These are phyloP conservation scores for Tipula vernalis DNA, from an alignment of 2,888 invertebrate genomes.

Conservation along the genomic window DNA sequence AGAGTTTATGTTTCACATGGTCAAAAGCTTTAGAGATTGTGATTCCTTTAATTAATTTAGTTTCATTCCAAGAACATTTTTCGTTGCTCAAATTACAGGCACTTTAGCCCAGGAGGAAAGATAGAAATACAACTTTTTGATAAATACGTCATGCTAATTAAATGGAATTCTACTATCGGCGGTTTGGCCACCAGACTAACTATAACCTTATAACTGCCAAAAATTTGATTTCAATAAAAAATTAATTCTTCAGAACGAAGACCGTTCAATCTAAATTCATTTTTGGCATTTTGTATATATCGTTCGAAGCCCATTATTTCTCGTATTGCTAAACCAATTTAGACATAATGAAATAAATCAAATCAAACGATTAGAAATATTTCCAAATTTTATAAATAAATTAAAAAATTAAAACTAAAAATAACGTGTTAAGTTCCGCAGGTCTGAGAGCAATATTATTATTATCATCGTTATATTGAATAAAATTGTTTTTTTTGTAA, in stretches of 20 bases:
- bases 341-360: background rate
- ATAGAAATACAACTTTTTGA: no score
- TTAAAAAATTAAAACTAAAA: background rate
- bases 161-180: no score
- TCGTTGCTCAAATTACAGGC: no score
- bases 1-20: no score
- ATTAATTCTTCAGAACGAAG: background rate
- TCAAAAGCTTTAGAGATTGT: no score
- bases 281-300: background rate
- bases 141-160: no score
- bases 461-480: background rate
- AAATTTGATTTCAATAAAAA: background rate
- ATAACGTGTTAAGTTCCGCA: background rate
- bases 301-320: background rate
- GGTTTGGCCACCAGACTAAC: no score
- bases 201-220: no score
- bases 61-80: no score
- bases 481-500: background rate
- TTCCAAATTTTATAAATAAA: background rate
- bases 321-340: background rate
- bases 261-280: background rate
- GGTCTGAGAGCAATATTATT: background rate
- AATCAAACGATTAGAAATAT: background rate
- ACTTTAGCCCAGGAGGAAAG: no score
- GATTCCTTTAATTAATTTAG: no score